Evolutionary conservation across 2,888 invertebrate genomes (phyloP), one percentile per base, ranked within the genome.

Genomic region (Lysandra coridon): DNA sequence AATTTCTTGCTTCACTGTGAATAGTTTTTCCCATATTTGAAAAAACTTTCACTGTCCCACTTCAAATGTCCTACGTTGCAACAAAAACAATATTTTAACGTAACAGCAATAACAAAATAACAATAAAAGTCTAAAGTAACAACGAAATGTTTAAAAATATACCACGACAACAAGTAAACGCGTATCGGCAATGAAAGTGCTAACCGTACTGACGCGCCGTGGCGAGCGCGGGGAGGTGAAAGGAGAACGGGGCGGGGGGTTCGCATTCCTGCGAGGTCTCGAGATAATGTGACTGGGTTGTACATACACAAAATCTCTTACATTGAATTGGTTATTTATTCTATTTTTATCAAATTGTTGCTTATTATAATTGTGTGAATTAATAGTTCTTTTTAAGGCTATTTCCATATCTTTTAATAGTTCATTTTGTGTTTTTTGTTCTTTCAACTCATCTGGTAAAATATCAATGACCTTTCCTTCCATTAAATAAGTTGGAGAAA

Each of bases 281-380:
- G 14, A 57, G 57, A 57, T 57, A 57, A 57, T 57, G 57, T 57
- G 57, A 57, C 57, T 14, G 33, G 33, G 33, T 33, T 33, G 33
- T 33, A 33, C 80, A 78, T 81, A 82, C 33, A 81, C 81, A n/a
- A n/a, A 17, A 2, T 79, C 57, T 81, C 80, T n/a, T n/a, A 77
- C 79, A 69, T 81, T 80, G 75, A 83, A 73, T 64, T 80, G 49
- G 17, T 4, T 14, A 57, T 81, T 33, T 81, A n/a, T 81, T 79
- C 81, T 79, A 69, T 80, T 80, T 81, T 80, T 81, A 79, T 82
- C 81, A 73, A 80, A 81, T 79, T 53, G 40, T 80, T 80, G 37
- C 40, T 81, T 83, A 77, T 83, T 82, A 78, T 81, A 81, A 73
- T 81, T 79, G 57, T 82, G 81, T 74, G 80, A 82, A 44, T 79